These are phyloP conservation scores for Bombus soroeensis DNA, from an alignment of 1,140 invertebrate genomes.

Conservation along the genomic window DNA sequence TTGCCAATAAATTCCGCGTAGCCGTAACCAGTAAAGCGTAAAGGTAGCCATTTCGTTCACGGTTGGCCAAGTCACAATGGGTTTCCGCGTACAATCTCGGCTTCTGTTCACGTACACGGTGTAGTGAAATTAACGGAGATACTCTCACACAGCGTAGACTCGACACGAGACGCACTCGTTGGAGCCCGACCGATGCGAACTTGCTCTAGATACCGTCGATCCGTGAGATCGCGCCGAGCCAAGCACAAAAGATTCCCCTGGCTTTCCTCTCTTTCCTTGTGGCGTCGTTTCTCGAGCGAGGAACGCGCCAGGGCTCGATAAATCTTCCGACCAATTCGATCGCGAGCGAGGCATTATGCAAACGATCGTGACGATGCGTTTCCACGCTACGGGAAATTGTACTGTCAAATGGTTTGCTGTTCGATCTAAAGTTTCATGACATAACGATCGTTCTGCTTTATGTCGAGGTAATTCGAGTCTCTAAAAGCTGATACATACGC, in stretches of 20 bases:
- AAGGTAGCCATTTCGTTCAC: slow-evolving; percentile 76
- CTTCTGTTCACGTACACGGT: slow-evolving; percentile 64
- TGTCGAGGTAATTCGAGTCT: no score
- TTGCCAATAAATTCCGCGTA: slow-evolving; percentile 76
- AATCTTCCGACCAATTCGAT: slow-evolving; percentile 10
- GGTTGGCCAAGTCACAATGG: slow-evolving; percentile 72
- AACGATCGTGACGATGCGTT: slow-evolving; percentile 19
- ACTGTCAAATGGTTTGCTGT: slow-evolving; percentile 14
- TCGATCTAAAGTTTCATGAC: neutral
- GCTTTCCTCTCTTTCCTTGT: no score
- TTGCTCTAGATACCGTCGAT: slow-evolving; percentile 40
- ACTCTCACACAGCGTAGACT: slow-evolving; percentile 24
- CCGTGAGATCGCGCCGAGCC: slow-evolving; percentile 9
- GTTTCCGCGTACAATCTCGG: slow-evolving; percentile 71
- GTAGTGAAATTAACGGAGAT: slow-evolving; percentile 67
- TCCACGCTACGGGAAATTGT: slow-evolving; percentile 19
- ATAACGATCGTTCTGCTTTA: no score
- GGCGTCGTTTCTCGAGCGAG: neutral
- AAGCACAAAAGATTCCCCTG: slow-evolving; percentile 16
- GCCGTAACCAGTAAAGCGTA: slow-evolving; percentile 70
- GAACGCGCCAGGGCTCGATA: neutral
- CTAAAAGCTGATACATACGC: no score
- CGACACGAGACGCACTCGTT: slow-evolving; percentile 31
- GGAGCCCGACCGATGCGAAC: slow-evolving; percentile 23
- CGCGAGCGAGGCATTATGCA: slow-evolving; percentile 20